phyloP scores from a whole-genome alignment of 2,797 vertebrate species.

The Oreochromis grahami region DNA sequence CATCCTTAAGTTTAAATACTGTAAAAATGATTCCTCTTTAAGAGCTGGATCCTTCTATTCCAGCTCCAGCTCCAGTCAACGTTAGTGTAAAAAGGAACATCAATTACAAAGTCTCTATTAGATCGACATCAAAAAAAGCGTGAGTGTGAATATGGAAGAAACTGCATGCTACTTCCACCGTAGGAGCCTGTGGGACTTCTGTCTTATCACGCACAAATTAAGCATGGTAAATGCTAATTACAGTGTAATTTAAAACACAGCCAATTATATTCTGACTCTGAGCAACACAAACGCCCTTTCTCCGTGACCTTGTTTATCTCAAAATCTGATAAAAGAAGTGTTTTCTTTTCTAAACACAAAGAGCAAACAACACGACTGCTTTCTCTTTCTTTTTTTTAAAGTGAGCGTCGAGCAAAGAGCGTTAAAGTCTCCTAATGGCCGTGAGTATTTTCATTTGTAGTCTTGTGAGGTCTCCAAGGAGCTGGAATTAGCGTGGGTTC shows the following conservation, averaged over 20 bases:
- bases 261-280: slow-evolving; percentile 53
- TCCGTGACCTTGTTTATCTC: slow-evolving; percentile 59
- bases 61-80: neutral
- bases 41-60: neutral
- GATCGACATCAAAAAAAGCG: neutral
- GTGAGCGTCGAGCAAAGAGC: neutral
- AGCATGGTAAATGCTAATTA: slow-evolving; percentile 55
- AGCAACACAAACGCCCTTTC: slow-evolving; percentile 30
- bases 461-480: slow-evolving; percentile 42
- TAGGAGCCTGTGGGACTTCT: slow-evolving; percentile 1
- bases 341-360: slow-evolving; percentile 41
- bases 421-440: slow-evolving; percentile 21
- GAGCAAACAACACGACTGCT: slow-evolving; percentile 22
- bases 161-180: neutral
- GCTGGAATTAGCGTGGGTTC: slow-evolving; percentile 29
- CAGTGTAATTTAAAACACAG: slow-evolving; percentile 39
- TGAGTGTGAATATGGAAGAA: neutral
- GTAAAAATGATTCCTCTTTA: neutral
- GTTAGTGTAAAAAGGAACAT: neutral
- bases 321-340: slow-evolving; percentile 37
- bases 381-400: neutral
- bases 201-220: slow-evolving; percentile 41
- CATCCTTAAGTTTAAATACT: neutral
- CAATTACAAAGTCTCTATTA: neutral
- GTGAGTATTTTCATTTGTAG: slow-evolving; percentile 28